These are phyloP conservation scores for Heterodera carotae DNA, from an alignment of 1,140 invertebrate genomes.

Conservation along the genomic window DNA sequence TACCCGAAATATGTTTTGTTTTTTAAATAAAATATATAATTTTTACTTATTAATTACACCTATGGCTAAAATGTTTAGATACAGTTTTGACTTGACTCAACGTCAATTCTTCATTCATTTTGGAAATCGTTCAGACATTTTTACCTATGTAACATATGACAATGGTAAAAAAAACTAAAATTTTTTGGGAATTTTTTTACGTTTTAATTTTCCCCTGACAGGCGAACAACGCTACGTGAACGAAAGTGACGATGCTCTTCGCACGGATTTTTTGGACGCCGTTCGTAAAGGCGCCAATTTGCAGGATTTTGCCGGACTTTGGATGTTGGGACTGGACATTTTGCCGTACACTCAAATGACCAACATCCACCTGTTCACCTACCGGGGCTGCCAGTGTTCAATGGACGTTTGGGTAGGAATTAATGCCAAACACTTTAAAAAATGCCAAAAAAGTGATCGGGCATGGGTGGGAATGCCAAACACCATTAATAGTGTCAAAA, in stretches of 20 bases:
- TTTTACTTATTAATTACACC: too few relatives aligned
- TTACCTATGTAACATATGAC: background rate
- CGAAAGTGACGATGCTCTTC: background rate
- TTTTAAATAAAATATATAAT: too few relatives aligned
- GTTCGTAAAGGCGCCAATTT: background rate
- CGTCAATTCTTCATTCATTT: background rate
- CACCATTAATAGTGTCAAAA: too few relatives aligned
- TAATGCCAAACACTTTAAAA: too few relatives aligned
- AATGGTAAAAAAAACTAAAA: background rate
- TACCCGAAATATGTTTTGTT: too few relatives aligned
- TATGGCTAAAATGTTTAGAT: too few relatives aligned
- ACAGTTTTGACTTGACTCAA: background rate
- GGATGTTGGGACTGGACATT: constrained; percentile 12
- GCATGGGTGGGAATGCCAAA: too few relatives aligned
- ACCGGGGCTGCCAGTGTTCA: constrained; percentile 1
- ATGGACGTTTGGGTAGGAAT: constrained; percentile 6
- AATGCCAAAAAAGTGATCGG: too few relatives aligned
- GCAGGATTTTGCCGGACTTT: constrained; percentile 1
- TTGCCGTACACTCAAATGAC: background rate
- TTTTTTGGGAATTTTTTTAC: background rate
- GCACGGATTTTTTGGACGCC: background rate
- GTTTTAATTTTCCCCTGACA: too few relatives aligned
- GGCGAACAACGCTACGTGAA: too few relatives aligned
- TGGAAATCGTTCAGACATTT: background rate
- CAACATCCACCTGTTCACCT: background rate